These are phyloP conservation scores for Trichogramma evanescens DNA, from an alignment of 2,888 invertebrate species.

Conservation along the genomic window DNA sequence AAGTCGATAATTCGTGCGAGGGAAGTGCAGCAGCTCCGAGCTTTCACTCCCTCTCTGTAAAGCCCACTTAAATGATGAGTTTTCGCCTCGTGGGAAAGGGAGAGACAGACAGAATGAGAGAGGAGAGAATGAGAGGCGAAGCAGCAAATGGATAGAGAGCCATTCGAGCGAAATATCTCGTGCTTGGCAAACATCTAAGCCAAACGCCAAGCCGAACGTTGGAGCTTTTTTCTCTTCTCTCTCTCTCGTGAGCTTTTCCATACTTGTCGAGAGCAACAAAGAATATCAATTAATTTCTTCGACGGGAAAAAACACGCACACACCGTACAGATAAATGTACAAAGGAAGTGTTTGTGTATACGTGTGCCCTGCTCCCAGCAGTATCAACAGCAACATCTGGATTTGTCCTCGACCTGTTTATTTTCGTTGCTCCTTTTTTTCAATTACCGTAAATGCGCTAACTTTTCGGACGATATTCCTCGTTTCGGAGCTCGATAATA, in stretches of 20 bases:
- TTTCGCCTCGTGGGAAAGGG: background rate
- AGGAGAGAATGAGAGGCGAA: too few species aligned
- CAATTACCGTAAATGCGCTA: background rate
- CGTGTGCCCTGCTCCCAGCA: too few species aligned
- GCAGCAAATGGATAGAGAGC: background rate
- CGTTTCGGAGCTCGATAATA: background rate
- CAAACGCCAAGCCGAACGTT: background rate
- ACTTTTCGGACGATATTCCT: background rate
- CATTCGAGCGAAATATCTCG: conserved; percentile 14
- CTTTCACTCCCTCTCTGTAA: background rate
- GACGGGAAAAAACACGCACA: background rate
- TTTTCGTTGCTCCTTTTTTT: background rate
- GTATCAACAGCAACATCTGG: too few species aligned
- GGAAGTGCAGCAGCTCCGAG: background rate
- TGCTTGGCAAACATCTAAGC: background rate
- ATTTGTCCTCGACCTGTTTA: conserved; percentile 8
- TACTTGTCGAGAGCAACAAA: background rate
- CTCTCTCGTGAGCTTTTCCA: background rate
- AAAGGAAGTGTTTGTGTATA: too few species aligned
- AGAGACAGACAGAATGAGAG: too few species aligned
- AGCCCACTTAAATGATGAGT: conserved; percentile 15
- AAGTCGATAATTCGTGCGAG: conserved; percentile 14
- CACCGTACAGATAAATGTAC: too few species aligned
- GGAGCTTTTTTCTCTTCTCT: background rate
- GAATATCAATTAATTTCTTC: conserved; percentile 14